Base-by-base conservation (phyloP, 2,797 vertebrate genomes). In the Amniataba percoides region DNA sequence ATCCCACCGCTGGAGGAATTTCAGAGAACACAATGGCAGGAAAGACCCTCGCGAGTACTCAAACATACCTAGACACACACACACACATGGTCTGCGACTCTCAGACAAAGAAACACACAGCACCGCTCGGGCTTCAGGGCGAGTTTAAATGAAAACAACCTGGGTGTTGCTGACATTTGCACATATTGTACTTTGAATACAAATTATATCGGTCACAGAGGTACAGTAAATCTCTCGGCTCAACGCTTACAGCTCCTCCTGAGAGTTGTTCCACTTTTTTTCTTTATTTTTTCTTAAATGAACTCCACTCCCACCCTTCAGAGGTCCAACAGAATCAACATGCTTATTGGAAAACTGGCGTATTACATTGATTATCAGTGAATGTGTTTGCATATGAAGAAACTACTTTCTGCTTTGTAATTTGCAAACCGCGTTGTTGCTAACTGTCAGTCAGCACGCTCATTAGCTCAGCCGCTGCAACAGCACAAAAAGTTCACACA, bases 11-110 rank as follows among this genome's bases (percentile, higher is more conserved):
- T 49, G 53, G 65, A 89, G 80, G 83, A 93, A 89, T 81, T 85
- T 67, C 51, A 42, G 11, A 0, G 43, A 64, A 11, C 52, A 93
- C 92, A 94, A 94, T 87, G 68, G 64, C 88, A 92, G 92, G 91
- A 93, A 93, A 84, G 51, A 64, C 61, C 67, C 65, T 19, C 2
- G 39, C 10, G n/a, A 52, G 23, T 56, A 36, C 55, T 71, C 27
- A 5, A 67, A 66, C 70, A n/a, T 40, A 74, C 21, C 31, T 52
- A 27, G 60, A 80, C 49, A 53, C 48, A 12, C 53, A 31, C 27
- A 27, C 27, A 31, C 27, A 31, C 2, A 31, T 5, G n/a, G n/a
- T 45, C 43, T 56, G 42, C 55, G 60, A 71, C 43, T 3, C n/a
- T 42, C 68, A 45, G 31, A 78, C 60, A 71, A 73, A 79, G 66